Percentiles rank a stretch among this genome's conserved stretches.
Conservation (phyloP, 2,888 invertebrate species). For the Nasonovia ribisnigri region DNA sequence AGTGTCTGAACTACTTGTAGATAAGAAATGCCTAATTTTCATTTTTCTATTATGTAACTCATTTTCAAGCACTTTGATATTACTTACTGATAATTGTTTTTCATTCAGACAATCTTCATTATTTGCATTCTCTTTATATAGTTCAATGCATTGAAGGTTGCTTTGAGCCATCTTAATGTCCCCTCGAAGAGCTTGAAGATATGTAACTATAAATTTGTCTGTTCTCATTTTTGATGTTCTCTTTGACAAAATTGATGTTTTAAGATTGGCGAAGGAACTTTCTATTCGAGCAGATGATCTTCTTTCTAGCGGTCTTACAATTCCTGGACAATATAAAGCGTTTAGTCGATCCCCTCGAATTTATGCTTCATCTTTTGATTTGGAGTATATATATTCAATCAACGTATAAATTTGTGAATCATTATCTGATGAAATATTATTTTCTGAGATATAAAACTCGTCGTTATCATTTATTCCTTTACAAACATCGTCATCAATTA, state of each 20-base stretch:
- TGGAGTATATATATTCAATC: neutral
- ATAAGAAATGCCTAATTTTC: no score
- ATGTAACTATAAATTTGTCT: neutral
- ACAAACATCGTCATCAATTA: neutral
- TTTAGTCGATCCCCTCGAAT: neutral
- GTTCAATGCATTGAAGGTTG: neutral
- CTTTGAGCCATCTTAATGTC: neutral
- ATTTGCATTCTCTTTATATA: neutral
- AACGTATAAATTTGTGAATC: neutral
- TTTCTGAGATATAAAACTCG: no score
- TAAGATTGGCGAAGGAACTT: neutral
- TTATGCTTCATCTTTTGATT: neutral
- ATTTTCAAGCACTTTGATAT: neutral
- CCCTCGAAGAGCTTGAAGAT: neutral
- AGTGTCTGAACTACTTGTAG: no score
- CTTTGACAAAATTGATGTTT: neutral
- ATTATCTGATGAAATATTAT: no score
- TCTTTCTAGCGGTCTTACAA: slow-evolving; percentile 15
- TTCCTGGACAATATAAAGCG: slow-evolving; percentile 3
- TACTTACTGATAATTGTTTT: neutral
- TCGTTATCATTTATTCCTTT: slow-evolving; percentile 1
- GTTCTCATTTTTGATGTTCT: neutral
- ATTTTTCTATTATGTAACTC: no score
- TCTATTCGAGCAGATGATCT: neutral
- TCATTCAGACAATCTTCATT: neutral